Percentiles rank a stretch among this genome's conserved stretches.
Evolutionary conservation across 2,888 invertebrate genomes (phyloP).

Genomic region (Thereva nobilitata): DNA sequence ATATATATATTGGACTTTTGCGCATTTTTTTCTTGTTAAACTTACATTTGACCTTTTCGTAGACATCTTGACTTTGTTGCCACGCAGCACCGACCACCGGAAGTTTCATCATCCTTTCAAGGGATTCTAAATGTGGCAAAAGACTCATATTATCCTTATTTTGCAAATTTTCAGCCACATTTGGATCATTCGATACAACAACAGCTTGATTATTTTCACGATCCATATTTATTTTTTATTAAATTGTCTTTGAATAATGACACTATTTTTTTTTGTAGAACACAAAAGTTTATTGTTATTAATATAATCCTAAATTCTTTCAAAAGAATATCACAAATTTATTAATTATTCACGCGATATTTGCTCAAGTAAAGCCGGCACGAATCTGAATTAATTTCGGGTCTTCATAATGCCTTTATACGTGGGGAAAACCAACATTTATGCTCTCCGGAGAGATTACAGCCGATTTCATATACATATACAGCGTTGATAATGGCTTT

Average conservation of each 20-base stretch:
- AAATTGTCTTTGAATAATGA: neutral
- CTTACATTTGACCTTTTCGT: slow-evolving; percentile 65
- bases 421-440: slow-evolving; percentile 3
- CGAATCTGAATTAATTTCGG: slow-evolving; percentile 21
- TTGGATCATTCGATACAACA: no score
- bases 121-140: slow-evolving; percentile 61
- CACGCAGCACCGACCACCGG: slow-evolving; percentile 64
- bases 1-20: no score
- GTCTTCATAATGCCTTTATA: slow-evolving; percentile 22
- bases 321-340: no score
- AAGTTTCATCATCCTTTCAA: slow-evolving; percentile 62
- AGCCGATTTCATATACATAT: neutral
- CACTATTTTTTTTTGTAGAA: no score
- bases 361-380: slow-evolving; percentile 27
- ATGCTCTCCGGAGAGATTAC: neutral
- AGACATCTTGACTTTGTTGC: slow-evolving; percentile 63
- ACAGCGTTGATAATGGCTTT: no score
- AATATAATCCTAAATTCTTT: no score
- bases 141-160: slow-evolving; percentile 52
- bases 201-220: no score
- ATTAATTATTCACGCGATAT: neutral
- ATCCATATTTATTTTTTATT: neutral
- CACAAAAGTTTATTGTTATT: no score
- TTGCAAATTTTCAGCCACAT: slow-evolving; percentile 4
- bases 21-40: neutral